Base-by-base conservation (phyloP, 2,797 vertebrate genomes). In the Xenentodon cancila region DNA sequence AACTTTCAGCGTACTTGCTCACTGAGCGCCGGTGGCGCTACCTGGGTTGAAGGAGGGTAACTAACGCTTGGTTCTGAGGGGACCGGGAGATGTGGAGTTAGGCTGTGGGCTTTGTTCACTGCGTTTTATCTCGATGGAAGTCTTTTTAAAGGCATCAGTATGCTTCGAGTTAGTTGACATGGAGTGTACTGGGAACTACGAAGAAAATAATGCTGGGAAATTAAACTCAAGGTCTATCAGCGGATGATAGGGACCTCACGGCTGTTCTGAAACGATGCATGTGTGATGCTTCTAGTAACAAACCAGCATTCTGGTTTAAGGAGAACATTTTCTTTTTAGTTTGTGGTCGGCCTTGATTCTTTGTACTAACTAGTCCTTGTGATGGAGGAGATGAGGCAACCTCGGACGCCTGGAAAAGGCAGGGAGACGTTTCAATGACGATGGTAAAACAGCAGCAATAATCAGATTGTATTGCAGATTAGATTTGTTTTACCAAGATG, bases 91-190 rank as follows among this genome's bases (percentile, higher is more conserved):
- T 15, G 37, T 40, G 3, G 37, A 15, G 37, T 40, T 40, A 40
- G 15, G 15, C 37, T 40, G 1, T 13, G 1, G 13, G 3, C 37
- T 40, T 40, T 40, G 2, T 40, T 40, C 13, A 40, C 37, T 37
- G 9, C 4, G 37, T 40, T 40, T 40, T 40, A 40, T 16, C 4
- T 40, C 13, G 13, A 40, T 2, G 17, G 7, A 22, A 12, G 32
- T 40, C 43, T 8, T 19, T 18, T 49, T 55, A 57, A 64, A 62
- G 30, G 53, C 43, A 11, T 56, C 45, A 59, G 54, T 13, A 30
- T 51, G 55, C 59, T 53, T 77, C 70, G 55, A 53, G 55, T 9
- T 1, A 51, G 22, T 34, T 7, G 13, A 49, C 37, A 2, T 40
- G 37, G 8, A 15, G 13, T 15, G 13, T 13, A 40, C 13, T 16